Evolutionary conservation across 2,113 vertebrate genomes (phyloP), one percentile per base, ranked within the genome.

Genomic region (Neodon shergylaensis): DNA sequence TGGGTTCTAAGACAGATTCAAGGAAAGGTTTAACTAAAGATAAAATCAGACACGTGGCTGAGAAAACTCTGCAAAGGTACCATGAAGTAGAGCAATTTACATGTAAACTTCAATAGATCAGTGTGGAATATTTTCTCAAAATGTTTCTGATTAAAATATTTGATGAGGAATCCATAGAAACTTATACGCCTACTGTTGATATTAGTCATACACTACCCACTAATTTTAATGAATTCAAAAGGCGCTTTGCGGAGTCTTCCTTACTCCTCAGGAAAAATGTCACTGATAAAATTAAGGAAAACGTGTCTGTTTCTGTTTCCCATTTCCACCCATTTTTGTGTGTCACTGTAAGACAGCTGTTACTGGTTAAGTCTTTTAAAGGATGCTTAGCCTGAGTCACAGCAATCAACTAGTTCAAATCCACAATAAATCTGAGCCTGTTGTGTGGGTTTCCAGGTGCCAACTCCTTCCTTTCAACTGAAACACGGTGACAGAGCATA

Each of bases 1-100:
- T 85, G 94, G 91, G 52, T 94, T 93, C 70, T 28, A 95, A 95
- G 79, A 65, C 0, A 0, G 2, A 19, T 93, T 96, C 42, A 97
- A 97, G 92, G 96, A 90, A 77, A 91, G 92, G 84, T 77, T 97
- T 92, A 92, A 88, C 73, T 95, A 39, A 76, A 76, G 33, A 77
- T 90, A 81, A 92, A 93, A 52, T 95, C 39, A 78, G 90, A 73
- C 12, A 17, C 52, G 26, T 26, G 65, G 61, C 85, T 90, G 33
- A 92, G 73, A 87, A 95, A 87, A 89, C 87, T 83, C 72, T 88
- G 68, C 83, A 79, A 36, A 82, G 58, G 88, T 76, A 54, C 85
- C 68, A 90, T 83, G 68, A 94, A 94, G 22, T 74, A 36, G 66
- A 94, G 3, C 90, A 86, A 91, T 88, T 86, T 82, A 85, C 94